phyloP scores from a whole-genome alignment of 1,140 invertebrate species.

The Drosophila tropicalis region DNA sequence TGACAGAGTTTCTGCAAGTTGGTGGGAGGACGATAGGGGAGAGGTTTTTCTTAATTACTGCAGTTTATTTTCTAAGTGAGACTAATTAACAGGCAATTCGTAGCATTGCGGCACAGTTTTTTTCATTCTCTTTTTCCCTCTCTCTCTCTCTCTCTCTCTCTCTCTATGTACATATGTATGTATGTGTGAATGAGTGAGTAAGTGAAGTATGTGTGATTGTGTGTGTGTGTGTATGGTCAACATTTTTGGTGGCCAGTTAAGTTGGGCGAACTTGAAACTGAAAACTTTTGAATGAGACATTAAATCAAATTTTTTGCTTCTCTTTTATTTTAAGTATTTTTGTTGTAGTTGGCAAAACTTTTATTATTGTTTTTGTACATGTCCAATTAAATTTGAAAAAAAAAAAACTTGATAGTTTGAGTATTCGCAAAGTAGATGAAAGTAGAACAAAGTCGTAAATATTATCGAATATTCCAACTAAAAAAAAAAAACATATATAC shows the following conservation, averaged over 20 bases:
- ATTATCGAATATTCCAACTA: not conserved
- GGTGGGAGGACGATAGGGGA: not conserved
- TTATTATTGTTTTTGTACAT: not conserved
- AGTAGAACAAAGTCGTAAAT: constrained; percentile 2
- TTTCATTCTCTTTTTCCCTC: constrained; percentile 15
- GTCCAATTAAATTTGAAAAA: constrained; percentile 2
- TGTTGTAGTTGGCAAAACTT: not conserved
- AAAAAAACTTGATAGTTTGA: constrained; percentile 1
- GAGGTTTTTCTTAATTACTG: constrained; percentile 77
- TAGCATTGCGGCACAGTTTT: constrained; percentile 72
- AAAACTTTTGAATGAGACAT: constrained; percentile 33
- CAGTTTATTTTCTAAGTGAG: constrained; percentile 83
- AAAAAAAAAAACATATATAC: too few relatives aligned
- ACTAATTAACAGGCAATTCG: constrained; percentile 83
- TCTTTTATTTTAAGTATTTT: not conserved
- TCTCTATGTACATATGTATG: not conserved
- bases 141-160: constrained; percentile 32
- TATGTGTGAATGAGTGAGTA: constrained; percentile 12
- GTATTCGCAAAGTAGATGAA: not conserved
- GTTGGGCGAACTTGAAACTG: constrained; percentile 43
- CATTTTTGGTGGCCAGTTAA: constrained; percentile 64
- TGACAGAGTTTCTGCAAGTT: not conserved
- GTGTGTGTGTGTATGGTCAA: constrained; percentile 54
- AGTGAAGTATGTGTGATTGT: constrained; percentile 25
- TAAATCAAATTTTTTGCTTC: constrained; percentile 22